Base-by-base conservation (phyloP, 1,140 invertebrate genomes). In the Trichonephila clavipes region DNA sequence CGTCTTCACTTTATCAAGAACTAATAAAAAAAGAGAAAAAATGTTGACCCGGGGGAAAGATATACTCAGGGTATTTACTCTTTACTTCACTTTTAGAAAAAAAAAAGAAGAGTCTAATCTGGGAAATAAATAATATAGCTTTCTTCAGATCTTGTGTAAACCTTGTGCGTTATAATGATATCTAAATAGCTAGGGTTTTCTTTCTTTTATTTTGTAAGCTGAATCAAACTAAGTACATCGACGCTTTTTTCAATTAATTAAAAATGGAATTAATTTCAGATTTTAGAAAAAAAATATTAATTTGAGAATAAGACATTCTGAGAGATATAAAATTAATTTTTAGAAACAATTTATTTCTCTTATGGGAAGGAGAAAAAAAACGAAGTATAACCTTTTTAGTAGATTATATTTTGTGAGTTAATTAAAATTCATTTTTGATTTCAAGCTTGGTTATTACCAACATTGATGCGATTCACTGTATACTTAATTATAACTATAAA, bases 1-100 rank as follows among this genome's bases (percentile, higher is more conserved):
- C 86, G 72, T 77, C 28, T 40, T 88, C 51, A 83, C 40, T 83
- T 83, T 83, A 58, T 83, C 44, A 58, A 59, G 82, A 83, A 59
- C 82, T 24, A 83, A 83, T 83, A 83, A 83, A 77, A 77, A 77
- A 77, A 40, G 24, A 7, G 1, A 51, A 51, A 77, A 77, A 34
- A 14, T 34, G 72, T 77, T 77, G 72, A 77, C 72, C 72, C 72
- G 28, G 28, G 72, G 72, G 72, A 77, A 40, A 77, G 28, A 77
- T 77, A 24, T 77, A 77, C 72, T 40, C 72, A 10, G 72, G 72
- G 34, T 77, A 77, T 77, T 77, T 77, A 77, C 72, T 77, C 72
- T 77, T 77, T 19, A 77, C 28, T 64, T 64, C 62, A 18, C 62
- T 77, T 77, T 77, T 19, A 77, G 72, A 77, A 77, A 77, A 12